Evolutionary conservation across 2,113 vertebrate species (phyloP).

Genomic region (Candoia aspera): DNA sequence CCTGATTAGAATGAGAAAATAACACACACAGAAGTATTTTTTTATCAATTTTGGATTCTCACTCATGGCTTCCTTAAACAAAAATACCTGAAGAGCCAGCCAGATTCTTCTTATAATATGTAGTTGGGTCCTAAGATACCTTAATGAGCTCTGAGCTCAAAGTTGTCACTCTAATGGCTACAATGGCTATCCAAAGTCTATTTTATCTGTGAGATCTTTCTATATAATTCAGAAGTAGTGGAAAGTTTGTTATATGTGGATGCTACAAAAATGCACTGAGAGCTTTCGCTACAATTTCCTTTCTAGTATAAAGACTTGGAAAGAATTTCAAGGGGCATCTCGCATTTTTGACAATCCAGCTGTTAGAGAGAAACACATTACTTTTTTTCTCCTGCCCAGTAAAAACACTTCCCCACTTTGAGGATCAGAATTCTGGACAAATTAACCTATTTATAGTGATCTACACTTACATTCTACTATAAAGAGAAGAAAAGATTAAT

Average conservation of each 20-base stretch:
- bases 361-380: neutral
- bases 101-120: neutral
- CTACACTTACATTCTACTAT: neutral
- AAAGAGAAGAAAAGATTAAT: neutral
- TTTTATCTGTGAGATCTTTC: conserved; percentile 28
- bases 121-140: neutral
- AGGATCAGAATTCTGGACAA: conserved; percentile 15
- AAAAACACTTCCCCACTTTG: neutral
- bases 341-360: neutral
- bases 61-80: neutral
- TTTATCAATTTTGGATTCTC: neutral
- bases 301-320: neutral
- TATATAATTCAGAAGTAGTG: conserved; percentile 55
- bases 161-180: neutral
- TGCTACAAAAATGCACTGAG: neutral
- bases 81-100: neutral
- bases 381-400: neutral
- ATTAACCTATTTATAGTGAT: neutral
- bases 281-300: neutral
- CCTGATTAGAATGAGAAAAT: neutral
- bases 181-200: neutral
- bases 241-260: conserved; percentile 52
- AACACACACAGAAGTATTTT: neutral
- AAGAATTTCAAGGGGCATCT: neutral
- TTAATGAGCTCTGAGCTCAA: neutral